Evolutionary conservation across 1,140 invertebrate genomes (phyloP).

Genomic region (Archivesica marissinica): DNA sequence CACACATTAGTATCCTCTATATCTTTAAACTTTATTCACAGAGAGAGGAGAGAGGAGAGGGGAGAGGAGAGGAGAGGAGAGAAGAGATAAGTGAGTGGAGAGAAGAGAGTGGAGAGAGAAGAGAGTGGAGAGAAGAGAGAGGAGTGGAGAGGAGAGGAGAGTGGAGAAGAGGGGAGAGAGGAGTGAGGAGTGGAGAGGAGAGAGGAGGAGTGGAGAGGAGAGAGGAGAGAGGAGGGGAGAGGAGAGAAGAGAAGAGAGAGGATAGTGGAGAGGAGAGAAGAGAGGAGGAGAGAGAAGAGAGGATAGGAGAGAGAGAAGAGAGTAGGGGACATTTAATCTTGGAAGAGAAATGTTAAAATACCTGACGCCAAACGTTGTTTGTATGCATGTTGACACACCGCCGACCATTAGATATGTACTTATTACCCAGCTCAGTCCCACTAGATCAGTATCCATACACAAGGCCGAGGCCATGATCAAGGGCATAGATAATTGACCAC

Average conservation of each 20-base stretch:
- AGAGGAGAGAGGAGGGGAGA: not conserved
- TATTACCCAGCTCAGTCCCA: slow-evolving; percentile 20
- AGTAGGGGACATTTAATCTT: too few species aligned
- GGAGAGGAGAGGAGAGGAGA: not conserved
- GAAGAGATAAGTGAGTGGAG: too few species aligned
- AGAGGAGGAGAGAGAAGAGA: not conserved
- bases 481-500: slow-evolving; percentile 20
- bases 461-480: not conserved
- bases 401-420: slow-evolving; percentile 22
- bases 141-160: too few species aligned
- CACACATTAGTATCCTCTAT: too few species aligned
- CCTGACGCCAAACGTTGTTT: slow-evolving; percentile 89
- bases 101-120: not conserved
- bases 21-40: too few species aligned
- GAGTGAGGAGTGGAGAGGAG: too few species aligned
- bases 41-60: not conserved
- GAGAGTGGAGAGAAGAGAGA: not conserved
- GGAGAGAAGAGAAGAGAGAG: not conserved
- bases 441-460: slow-evolving; percentile 13
- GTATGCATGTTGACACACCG: slow-evolving; percentile 92
- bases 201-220: not conserved
- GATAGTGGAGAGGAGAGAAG: slow-evolving; percentile 15
- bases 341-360: too few species aligned
- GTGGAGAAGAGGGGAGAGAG: too few species aligned
- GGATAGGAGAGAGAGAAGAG: not conserved